Evolutionary conservation across 2,797 vertebrate species (phyloP).

Genomic region (Phataginus tetradactyla): DNA sequence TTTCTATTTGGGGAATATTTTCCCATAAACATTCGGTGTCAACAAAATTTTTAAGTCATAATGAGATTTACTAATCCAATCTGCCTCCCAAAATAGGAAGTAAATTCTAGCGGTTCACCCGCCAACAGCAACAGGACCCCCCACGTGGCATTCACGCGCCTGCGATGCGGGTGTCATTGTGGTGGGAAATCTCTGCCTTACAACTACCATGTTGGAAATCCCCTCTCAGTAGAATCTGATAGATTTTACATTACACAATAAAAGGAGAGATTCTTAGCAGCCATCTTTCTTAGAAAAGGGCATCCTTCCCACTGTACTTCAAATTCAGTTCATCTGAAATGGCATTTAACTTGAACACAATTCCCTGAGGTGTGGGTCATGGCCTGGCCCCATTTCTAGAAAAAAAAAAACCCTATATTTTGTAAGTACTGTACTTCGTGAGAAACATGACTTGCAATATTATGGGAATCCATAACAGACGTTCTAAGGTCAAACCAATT

Average conservation of each 20-base stretch:
- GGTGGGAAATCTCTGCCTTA: conserved; percentile 5
- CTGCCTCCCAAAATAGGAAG: conserved; percentile 22
- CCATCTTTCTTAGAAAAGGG: not conserved
- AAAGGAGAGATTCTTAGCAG: not conserved
- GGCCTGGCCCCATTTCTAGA: not conserved
- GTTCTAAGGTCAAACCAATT: conserved; percentile 13
- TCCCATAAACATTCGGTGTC: conserved; percentile 44
- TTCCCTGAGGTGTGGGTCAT: not conserved
- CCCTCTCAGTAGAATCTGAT: not conserved
- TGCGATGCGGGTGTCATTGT: not conserved
- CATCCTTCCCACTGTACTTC: not conserved
- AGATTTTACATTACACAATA: not conserved
- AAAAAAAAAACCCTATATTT: not conserved
- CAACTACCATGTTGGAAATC: conserved; percentile 14
- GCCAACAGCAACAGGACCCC: not conserved
- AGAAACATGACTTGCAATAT: not conserved
- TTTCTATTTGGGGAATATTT: conserved; percentile 40
- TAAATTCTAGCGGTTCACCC: conserved; percentile 25
- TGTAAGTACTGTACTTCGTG: not conserved
- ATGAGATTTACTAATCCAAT: conserved; percentile 52
- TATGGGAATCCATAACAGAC: not conserved
- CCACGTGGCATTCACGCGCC: not conserved
- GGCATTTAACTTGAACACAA: conserved; percentile 10
- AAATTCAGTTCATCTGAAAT: conserved; percentile 57
- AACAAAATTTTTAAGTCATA: conserved; percentile 47